These are phyloP conservation scores for Parnassius orleans DNA, from an alignment of 2,888 invertebrate species.

Conservation along the genomic window DNA sequence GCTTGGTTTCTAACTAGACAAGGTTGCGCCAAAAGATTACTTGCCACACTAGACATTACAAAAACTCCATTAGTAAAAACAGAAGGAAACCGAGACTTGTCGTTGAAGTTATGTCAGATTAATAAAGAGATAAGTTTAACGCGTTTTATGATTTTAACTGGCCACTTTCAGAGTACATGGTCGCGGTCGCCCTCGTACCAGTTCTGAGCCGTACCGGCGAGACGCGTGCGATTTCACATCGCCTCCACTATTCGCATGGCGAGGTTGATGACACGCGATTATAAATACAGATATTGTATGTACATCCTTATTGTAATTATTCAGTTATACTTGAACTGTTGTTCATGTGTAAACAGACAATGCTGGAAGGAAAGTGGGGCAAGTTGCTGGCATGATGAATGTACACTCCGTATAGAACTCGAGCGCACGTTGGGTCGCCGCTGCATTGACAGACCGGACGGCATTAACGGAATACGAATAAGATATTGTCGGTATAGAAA, in stretches of 20 bases:
- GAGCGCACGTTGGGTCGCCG: constrained; percentile 34
- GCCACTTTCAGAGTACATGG: constrained; percentile 27
- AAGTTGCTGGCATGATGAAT: constrained; percentile 45
- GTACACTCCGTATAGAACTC: constrained; percentile 38
- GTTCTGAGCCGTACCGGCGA: constrained; percentile 40
- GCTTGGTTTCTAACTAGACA: constrained; percentile 12
- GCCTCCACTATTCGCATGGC: constrained; percentile 49
- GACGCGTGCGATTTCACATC: constrained; percentile 45
- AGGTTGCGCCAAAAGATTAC: neutral
- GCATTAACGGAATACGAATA: constrained; percentile 50
- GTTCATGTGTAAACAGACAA: constrained; percentile 30
- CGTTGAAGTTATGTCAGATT: neutral
- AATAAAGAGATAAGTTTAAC: neutral
- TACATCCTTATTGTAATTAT: constrained; percentile 31
- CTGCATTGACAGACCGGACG: constrained; percentile 41
- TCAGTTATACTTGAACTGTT: constrained; percentile 30
- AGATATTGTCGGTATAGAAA: constrained; percentile 36
- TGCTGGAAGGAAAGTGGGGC: constrained; percentile 49
- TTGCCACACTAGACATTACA: neutral
- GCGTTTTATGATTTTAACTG: constrained; percentile 2
- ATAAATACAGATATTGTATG: constrained; percentile 26
- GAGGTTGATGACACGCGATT: constrained; percentile 49
- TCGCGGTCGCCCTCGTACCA: constrained; percentile 42
- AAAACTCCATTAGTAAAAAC: neutral
- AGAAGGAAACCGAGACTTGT: neutral